Evolutionary conservation across 2,113 vertebrate species (phyloP).

Genomic region (Corapipo altera): DNA sequence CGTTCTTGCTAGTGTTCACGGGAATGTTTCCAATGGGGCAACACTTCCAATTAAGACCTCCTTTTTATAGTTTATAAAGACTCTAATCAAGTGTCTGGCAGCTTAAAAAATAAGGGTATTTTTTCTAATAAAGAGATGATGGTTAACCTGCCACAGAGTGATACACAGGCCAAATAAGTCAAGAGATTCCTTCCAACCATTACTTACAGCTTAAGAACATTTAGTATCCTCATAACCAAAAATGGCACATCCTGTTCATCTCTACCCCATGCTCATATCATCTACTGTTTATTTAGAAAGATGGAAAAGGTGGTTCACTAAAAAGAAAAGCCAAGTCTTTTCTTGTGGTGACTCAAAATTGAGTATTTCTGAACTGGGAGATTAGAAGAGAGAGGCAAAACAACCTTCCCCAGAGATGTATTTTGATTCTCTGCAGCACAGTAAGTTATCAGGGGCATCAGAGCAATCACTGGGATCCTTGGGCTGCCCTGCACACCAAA

Average conservation of each 20-base stretch:
- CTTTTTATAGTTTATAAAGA: background rate
- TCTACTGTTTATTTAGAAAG: background rate
- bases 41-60: constrained; percentile 19
- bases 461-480: background rate
- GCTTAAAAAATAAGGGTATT: background rate
- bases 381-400: background rate
- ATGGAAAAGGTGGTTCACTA: background rate
- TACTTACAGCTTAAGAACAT: background rate
- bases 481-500: background rate
- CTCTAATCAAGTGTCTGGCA: background rate
- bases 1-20: background rate
- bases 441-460: background rate
- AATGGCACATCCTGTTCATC: background rate
- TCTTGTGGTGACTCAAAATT: background rate
- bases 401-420: background rate
- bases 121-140: background rate
- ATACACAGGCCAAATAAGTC: background rate
- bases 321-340: background rate
- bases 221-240: background rate
- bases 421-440: background rate
- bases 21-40: background rate
- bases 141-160: background rate
- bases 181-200: background rate
- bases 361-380: background rate
- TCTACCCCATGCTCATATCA: background rate